These are phyloP conservation scores for Noctua comes DNA, from an alignment of 2,888 invertebrate genomes.

Conservation along the genomic window DNA sequence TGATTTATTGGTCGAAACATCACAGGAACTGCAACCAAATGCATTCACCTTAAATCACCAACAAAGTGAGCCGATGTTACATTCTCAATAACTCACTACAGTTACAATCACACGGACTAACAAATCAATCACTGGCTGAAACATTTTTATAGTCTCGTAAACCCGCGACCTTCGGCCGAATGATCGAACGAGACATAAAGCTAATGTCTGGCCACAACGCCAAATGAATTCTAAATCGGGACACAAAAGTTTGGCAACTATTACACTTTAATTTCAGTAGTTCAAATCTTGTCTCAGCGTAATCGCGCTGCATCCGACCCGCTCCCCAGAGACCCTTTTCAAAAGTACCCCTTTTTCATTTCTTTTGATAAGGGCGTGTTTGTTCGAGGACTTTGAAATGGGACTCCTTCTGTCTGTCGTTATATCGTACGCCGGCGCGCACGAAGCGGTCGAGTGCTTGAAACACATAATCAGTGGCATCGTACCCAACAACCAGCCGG, in stretches of 20 bases:
- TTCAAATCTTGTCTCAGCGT: constrained; percentile 88
- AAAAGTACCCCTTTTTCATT: constrained; percentile 75
- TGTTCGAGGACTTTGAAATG: constrained; percentile 85
- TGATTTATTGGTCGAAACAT: constrained; percentile 43
- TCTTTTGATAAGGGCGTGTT: constrained; percentile 72
- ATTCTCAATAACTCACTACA: constrained; percentile 59
- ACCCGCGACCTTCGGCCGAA: constrained; percentile 71
- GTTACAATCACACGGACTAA: constrained; percentile 55
- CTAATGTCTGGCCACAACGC: constrained; percentile 83
- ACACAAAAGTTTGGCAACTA: constrained; percentile 88
- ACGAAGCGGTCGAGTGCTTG: constrained; percentile 92
- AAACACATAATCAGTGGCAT: constrained; percentile 87
- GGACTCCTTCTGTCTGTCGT: constrained; percentile 94
- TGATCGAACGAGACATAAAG: constrained; percentile 78
- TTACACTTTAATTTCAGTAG: constrained; percentile 90
- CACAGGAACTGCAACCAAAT: constrained; percentile 44
- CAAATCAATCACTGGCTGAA: constrained; percentile 66
- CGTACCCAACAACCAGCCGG: constrained; percentile 82
- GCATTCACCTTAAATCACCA: constrained; percentile 37
- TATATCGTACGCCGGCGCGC: constrained; percentile 93
- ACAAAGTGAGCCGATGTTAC: constrained; percentile 40
- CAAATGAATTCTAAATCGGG: constrained; percentile 88
- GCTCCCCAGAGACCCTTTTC: constrained; percentile 79
- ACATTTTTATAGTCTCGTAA: constrained; percentile 72
- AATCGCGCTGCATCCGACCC: constrained; percentile 84